Percentiles rank a stretch among this genome's conserved stretches.
phyloP scores from a whole-genome alignment of 2,113 vertebrate species.

The Dicentrarchus labrax region DNA sequence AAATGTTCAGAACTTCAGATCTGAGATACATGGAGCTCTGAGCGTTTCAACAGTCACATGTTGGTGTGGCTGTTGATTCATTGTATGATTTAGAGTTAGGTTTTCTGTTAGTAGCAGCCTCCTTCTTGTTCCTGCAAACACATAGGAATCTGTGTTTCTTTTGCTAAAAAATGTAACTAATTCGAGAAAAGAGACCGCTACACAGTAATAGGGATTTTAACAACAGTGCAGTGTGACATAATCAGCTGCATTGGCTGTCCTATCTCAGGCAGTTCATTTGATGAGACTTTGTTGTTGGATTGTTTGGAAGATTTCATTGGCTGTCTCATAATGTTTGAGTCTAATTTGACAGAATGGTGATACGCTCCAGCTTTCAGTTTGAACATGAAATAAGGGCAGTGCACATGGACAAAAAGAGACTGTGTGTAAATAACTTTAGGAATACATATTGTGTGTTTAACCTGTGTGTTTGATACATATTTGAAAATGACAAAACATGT shows the following conservation, averaged over 20 bases:
- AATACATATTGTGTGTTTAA: no score
- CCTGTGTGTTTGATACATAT: no score
- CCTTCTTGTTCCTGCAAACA: background rate
- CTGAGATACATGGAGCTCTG: background rate
- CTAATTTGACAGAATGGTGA: slow-evolving; percentile 56
- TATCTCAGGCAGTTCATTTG: slow-evolving; percentile 5
- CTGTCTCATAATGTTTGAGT: slow-evolving; percentile 27
- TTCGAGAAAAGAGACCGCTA: background rate
- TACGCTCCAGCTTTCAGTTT: slow-evolving; percentile 17
- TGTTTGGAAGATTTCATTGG: slow-evolving; percentile 30
- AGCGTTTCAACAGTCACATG: background rate
- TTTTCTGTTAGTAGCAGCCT: background rate
- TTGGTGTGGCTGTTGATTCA: background rate
- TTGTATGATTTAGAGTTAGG: background rate
- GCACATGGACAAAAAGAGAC: slow-evolving; percentile 1
- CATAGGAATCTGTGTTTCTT: background rate
- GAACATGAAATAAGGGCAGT: slow-evolving; percentile 9
- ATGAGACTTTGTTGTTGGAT: slow-evolving; percentile 35
- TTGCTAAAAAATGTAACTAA: background rate
- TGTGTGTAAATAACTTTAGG: background rate
- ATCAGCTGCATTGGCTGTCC: slow-evolving; percentile 24
- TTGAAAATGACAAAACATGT: no score
- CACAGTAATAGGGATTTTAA: background rate
- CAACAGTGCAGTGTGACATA: background rate
- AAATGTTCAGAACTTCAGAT: background rate